Conservation (phyloP, 2,797 vertebrate genomes). For the Hydrophis major region DNA sequence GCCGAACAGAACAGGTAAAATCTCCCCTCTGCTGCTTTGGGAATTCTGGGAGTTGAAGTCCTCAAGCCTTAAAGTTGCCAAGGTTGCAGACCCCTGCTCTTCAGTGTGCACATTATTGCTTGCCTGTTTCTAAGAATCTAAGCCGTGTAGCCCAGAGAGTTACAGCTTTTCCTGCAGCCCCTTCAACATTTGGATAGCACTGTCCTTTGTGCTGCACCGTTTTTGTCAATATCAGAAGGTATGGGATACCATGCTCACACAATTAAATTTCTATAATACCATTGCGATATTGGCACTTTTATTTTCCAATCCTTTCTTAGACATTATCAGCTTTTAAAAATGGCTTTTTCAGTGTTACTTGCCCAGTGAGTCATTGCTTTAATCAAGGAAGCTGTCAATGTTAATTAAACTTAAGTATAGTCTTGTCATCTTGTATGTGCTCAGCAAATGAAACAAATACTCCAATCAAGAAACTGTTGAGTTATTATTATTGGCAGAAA, state of each 20-base stretch:
- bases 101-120: background rate
- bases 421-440: background rate
- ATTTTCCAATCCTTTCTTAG: background rate
- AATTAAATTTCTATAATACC: background rate
- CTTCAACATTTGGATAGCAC: background rate
- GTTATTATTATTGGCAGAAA: background rate
- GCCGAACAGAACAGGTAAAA: too few species aligned
- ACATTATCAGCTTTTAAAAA: background rate
- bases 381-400: background rate
- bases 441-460: background rate
- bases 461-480: background rate
- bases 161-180: background rate
- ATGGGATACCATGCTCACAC: background rate
- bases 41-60: too few species aligned
- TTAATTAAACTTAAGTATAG: background rate
- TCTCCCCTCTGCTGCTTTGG: too few species aligned
- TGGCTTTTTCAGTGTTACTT: background rate
- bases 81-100: too few species aligned
- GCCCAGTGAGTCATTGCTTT: background rate
- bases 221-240: background rate
- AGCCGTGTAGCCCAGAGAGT: background rate
- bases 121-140: background rate
- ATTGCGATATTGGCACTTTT: background rate
- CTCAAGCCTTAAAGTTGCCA: too few species aligned
- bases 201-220: background rate